Conservation (phyloP, 1,140 invertebrate species). For the Agrypnia vestita region DNA sequence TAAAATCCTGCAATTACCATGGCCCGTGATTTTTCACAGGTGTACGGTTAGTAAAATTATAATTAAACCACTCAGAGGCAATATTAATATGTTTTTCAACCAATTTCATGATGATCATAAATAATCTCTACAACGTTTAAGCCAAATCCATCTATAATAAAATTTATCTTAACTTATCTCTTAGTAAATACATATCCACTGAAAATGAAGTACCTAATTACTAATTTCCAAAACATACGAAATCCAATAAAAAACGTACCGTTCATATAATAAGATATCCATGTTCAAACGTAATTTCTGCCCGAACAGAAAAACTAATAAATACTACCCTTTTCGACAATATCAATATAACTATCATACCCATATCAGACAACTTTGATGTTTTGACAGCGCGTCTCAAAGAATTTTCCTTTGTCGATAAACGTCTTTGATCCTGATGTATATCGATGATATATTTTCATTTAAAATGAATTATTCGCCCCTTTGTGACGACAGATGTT, state of each 20-base stretch:
- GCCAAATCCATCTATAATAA: too few species aligned
- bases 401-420: conserved; percentile 18
- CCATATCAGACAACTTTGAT: conserved; percentile 25
- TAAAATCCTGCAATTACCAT: too few species aligned
- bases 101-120: too few species aligned
- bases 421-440: conserved; percentile 20
- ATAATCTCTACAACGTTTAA: too few species aligned
- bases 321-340: conserved; percentile 26
- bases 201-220: neutral
- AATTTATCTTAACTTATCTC: too few species aligned
- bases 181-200: too few species aligned
- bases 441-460: conserved; percentile 1
- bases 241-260: neutral
- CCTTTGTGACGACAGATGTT: too few species aligned
- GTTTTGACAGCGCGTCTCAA: conserved; percentile 25
- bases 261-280: neutral
- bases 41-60: too few species aligned
- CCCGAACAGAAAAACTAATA: conserved; percentile 6
- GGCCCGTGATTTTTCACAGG: too few species aligned
- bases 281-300: conserved; percentile 13
- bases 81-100: too few species aligned
- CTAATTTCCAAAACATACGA: neutral
- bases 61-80: too few species aligned
- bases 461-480: too few species aligned
- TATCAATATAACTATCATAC: conserved; percentile 30